Evolutionary conservation across 1,140 invertebrate genomes (phyloP).

Genomic region (Ridgeia piscesae): DNA sequence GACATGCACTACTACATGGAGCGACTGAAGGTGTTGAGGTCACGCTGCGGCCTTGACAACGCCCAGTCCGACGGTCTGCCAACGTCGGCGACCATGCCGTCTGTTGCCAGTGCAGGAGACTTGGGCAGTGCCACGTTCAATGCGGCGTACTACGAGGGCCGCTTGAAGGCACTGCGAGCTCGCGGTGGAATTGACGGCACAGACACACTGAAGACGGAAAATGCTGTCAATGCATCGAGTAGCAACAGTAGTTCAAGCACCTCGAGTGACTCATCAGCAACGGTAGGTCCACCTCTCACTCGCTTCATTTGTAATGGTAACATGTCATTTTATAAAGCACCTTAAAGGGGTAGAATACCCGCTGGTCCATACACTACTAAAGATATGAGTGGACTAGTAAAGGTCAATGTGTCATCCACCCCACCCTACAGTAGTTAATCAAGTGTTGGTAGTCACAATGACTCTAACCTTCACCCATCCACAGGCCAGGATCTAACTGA

Average conservation of each 20-base stretch:
- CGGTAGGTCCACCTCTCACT: not conserved
- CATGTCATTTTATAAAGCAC: too few relatives aligned
- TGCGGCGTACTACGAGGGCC: not conserved
- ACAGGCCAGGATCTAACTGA: too few relatives aligned
- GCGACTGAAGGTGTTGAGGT: slow-evolving; percentile 5
- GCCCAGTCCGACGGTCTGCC: not conserved
- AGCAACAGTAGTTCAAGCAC: not conserved
- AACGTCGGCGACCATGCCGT: not conserved
- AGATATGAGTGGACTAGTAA: too few relatives aligned
- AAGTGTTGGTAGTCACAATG: too few relatives aligned
- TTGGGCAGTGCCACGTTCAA: not conserved
- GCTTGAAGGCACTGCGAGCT: not conserved
- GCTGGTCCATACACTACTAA: too few relatives aligned
- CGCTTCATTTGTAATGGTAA: not conserved
- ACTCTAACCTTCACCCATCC: too few relatives aligned
- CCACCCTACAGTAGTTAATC: too few relatives aligned
- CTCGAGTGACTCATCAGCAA: not conserved
- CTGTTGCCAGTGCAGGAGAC: not conserved
- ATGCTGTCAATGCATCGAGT: not conserved
- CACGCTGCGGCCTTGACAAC: slow-evolving; percentile 9
- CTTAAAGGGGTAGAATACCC: too few relatives aligned
- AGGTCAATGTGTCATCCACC: too few relatives aligned
- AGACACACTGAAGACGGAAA: not conserved
- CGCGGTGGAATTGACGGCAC: not conserved
- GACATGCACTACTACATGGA: slow-evolving; percentile 18